phyloP scores from a whole-genome alignment of 2,797 vertebrate species.

The Acanthurus lineatus region DNA sequence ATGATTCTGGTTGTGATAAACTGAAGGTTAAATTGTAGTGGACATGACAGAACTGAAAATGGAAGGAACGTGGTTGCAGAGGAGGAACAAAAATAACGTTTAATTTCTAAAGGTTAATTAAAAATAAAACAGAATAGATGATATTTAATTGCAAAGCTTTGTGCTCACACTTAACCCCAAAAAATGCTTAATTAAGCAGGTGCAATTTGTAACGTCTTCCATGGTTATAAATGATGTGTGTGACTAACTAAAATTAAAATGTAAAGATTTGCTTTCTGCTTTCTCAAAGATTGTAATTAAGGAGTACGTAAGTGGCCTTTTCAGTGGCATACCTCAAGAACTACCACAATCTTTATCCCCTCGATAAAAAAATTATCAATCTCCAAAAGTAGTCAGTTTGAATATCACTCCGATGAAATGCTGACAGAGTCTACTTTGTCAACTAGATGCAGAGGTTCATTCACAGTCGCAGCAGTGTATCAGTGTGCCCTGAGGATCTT shows the following conservation, averaged over 20 bases:
- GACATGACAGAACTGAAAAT: neutral
- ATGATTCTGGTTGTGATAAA: constrained; percentile 33
- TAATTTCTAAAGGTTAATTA: neutral
- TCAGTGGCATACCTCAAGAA: constrained; percentile 10
- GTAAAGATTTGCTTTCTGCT: neutral
- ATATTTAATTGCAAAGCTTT: constrained; percentile 10
- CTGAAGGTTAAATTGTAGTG: constrained; percentile 3
- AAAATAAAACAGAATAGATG: neutral
- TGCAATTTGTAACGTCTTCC: constrained; percentile 14
- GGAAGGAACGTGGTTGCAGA: neutral
- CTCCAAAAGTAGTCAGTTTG: constrained; percentile 35
- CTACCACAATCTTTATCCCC: neutral
- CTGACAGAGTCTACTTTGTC: constrained; percentile 64
- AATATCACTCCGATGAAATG: constrained; percentile 53
- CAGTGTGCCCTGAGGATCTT: constrained; percentile 63
- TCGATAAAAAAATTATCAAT: neutral
- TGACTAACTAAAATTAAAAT: constrained; percentile 35
- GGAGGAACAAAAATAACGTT: neutral
- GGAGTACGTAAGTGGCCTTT: neutral
- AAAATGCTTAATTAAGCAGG: constrained; percentile 43
- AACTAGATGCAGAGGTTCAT: constrained; percentile 48
- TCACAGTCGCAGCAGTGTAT: constrained; percentile 47
- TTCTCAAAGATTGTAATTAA: constrained; percentile 1
- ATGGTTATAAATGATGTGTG: constrained; percentile 26
- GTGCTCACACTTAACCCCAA: constrained; percentile 33